phyloP scores from a whole-genome alignment of 2,113 vertebrate species.

The Tympanuchus pallidicinctus region DNA sequence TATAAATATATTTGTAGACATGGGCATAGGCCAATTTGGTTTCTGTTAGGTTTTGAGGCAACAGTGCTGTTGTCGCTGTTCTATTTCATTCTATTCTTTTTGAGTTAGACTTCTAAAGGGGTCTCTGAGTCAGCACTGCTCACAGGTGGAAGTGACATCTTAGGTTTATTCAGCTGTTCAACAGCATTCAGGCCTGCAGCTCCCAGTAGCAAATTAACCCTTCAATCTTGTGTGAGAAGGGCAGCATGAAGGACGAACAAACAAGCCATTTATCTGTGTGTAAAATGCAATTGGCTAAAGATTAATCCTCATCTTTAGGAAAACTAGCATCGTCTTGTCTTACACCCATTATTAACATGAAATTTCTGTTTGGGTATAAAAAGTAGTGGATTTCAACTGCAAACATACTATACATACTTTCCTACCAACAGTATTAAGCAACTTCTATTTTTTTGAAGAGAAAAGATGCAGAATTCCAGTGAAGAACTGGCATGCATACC shows the following conservation, averaged over 20 bases:
- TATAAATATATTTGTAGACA: fast-evolving
- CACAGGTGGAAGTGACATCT: fast-evolving
- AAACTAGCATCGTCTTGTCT: background rate
- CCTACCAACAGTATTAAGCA: background rate
- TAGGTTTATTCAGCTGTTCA: background rate
- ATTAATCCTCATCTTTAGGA: background rate
- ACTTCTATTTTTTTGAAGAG: background rate
- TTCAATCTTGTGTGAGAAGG: background rate
- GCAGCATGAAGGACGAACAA: background rate
- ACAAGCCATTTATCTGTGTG: background rate
- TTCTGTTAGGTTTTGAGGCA: background rate
- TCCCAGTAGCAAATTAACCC: background rate
- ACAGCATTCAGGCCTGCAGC: background rate
- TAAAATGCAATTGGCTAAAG: background rate
- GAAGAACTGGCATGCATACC: background rate
- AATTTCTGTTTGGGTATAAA: background rate
- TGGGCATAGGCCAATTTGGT: background rate
- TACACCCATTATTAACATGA: background rate
- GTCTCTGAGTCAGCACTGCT: background rate
- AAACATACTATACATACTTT: background rate
- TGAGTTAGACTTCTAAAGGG: background rate
- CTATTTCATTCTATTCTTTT: background rate
- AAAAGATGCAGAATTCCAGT: background rate
- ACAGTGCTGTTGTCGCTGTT: too few relatives aligned
- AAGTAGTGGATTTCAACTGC: background rate